phyloP scores from a whole-genome alignment of 2,888 invertebrate genomes.

The Drosophila mercatorum region DNA sequence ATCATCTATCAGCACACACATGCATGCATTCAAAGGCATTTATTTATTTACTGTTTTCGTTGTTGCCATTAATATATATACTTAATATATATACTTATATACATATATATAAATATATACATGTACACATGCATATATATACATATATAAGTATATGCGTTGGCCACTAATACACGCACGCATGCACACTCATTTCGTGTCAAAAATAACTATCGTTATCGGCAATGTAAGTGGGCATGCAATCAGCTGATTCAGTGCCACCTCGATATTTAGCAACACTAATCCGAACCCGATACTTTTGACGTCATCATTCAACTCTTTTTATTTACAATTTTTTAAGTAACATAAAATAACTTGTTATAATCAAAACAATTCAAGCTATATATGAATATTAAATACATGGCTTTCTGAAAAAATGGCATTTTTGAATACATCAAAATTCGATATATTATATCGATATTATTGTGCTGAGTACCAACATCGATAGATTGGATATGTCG shows the following conservation, averaged over 20 bases:
- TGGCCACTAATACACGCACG: conserved; percentile 36
- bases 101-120: conserved; percentile 18
- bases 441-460: conserved; percentile 9
- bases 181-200: conserved; percentile 33
- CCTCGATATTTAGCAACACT: conserved; percentile 23
- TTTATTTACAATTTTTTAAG: neutral
- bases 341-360: neutral
- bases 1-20: conserved; percentile 58
- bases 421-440: neutral
- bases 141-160: conserved; percentile 16
- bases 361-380: neutral
- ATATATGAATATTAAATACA: neutral
- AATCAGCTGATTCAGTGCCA: conserved; percentile 35
- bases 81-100: conserved; percentile 14
- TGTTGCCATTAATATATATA: conserved; percentile 44
- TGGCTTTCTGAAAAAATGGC: neutral
- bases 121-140: conserved; percentile 9
- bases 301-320: neutral
- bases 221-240: neutral
- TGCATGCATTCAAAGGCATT: conserved; percentile 49
- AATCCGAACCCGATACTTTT: neutral
- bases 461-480: conserved; percentile 7
- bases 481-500: conserved; percentile 10
- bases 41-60: conserved; percentile 69
- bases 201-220: conserved; percentile 40